A percentile compares a stretch with the other conserved stretches of the same genome.
Evolutionary conservation across 2,797 vertebrate species (phyloP).

Genomic region (Lagorchestes hirsutus): DNA sequence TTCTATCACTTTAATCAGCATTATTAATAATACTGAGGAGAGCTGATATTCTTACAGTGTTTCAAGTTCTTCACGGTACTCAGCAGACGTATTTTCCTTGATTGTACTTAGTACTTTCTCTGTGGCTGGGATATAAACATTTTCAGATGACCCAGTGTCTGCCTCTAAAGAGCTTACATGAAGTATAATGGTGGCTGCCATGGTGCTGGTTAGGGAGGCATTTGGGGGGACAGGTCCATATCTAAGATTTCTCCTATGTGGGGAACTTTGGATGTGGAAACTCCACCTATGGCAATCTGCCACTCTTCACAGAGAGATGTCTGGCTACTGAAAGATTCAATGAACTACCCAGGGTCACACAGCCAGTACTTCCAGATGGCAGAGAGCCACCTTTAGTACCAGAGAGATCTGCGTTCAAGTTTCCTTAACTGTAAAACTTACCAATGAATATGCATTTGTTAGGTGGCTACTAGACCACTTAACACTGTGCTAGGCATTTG

Average conservation of each 20-base stretch:
- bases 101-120: not conserved
- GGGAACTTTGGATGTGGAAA: not conserved
- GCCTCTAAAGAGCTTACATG: not conserved
- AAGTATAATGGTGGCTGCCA: not conserved
- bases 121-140: not conserved
- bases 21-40: not conserved
- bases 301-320: slow-evolving; percentile 32
- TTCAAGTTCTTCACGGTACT: not conserved
- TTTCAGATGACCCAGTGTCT: not conserved
- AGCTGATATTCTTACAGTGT: not conserved
- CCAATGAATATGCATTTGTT: not conserved
- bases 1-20: not conserved
- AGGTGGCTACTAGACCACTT: not conserved
- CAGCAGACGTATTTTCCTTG: not conserved
- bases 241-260: not conserved
- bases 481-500: not conserved
- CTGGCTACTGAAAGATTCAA: slow-evolving; percentile 29
- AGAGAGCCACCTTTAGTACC: not conserved
- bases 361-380: not conserved
- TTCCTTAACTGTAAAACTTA: not conserved
- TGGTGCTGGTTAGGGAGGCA: not conserved
- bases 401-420: not conserved
- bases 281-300: not conserved
- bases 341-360: slow-evolving; percentile 10
- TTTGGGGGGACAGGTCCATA: not conserved